Evolutionary conservation across 2,888 invertebrate species (phyloP), one percentile per base, ranked within the genome.

Genomic region (Drepana falcataria): DNA sequence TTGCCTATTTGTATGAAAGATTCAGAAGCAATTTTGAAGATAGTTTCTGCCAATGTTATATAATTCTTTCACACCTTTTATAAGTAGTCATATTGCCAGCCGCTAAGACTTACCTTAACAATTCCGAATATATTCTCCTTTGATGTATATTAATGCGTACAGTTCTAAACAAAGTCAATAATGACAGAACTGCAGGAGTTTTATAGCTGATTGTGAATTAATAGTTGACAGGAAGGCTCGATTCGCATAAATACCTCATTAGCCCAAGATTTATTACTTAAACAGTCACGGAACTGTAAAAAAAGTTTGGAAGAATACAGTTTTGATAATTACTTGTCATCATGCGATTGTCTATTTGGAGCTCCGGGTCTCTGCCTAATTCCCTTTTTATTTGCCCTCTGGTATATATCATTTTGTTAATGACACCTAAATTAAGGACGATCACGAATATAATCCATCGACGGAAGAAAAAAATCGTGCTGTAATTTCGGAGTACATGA

Each of bases 191-290:
- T 72, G 75, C 74, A 75, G 70, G 73, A 72, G 74, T 79, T 78
- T 78, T 75, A 74, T 68, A 63, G 70, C 70, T 66, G 79, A 72
- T 77, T 73, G 86, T 84, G 86, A 83, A 87, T 88, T 88, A 87
- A 87, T 87, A 79, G 86, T 80, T 81, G 86, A 83, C 86, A 85
- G 85, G 75, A 79, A 81, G 80, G 74, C 73, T 66, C 64, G 59
- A 70, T 65, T 79, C 85, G 87, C 86, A 90, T 90, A 90, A 90
- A 90, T 89, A 90, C 83, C 91, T 91, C 91, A 88, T 91, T 90
- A 91, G 78, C 59, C 58, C 63, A 82, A 88, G 90, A 91, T 91
- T 91, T 90, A 91, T 88, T 77, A 79, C 81, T 77, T 72, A 72
- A 82, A 74, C 80, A 85, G 88, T 89, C 91, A 90, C 89, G 91